Percentiles rank a stretch among this genome's conserved stretches.
phyloP scores from a whole-genome alignment of 2,888 invertebrate genomes.

The Macropis europaea region DNA sequence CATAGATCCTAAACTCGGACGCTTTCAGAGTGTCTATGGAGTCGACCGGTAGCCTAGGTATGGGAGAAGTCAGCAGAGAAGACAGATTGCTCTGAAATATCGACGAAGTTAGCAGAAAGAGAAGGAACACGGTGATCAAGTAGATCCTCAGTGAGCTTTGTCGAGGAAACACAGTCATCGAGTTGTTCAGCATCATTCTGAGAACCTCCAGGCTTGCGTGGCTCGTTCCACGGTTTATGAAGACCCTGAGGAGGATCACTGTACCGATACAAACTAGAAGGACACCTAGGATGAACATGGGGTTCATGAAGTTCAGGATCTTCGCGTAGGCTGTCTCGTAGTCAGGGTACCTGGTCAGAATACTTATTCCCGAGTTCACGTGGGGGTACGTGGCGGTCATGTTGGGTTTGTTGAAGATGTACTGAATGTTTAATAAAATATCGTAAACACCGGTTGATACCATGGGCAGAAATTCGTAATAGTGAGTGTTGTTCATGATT shows the following conservation, averaged over 20 bases:
- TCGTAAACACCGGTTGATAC: slow-evolving; percentile 29
- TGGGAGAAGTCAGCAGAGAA: slow-evolving; percentile 5
- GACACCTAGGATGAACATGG: slow-evolving; percentile 6
- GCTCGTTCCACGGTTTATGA: not conserved
- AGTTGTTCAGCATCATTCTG: not conserved
- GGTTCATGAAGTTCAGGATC: slow-evolving; percentile 28
- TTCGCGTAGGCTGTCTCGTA: slow-evolving; percentile 19
- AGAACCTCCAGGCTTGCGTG: slow-evolving; percentile 23
- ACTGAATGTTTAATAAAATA: slow-evolving; percentile 35
- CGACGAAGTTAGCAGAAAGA: slow-evolving; percentile 25
- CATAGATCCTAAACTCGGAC: slow-evolving; percentile 3
- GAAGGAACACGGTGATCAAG: slow-evolving; percentile 19
- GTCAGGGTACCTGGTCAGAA: slow-evolving; percentile 21
- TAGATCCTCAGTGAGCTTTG: slow-evolving; percentile 13
- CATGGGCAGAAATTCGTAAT: not conserved
- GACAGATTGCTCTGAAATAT: slow-evolving; percentile 25
- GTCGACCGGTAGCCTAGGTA: not conserved
- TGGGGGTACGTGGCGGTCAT: slow-evolving; percentile 43
- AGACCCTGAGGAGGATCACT: not conserved
- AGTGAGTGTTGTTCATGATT: not conserved
- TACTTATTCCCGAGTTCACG: slow-evolving; percentile 27
- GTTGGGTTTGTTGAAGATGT: slow-evolving; percentile 25
- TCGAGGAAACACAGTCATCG: slow-evolving; percentile 5
- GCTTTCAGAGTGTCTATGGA: not conserved
- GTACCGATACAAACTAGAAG: not conserved